Evolutionary conservation across 2,888 invertebrate genomes (phyloP), one percentile per base, ranked within the genome.

Genomic region (Gordius sp.): DNA sequence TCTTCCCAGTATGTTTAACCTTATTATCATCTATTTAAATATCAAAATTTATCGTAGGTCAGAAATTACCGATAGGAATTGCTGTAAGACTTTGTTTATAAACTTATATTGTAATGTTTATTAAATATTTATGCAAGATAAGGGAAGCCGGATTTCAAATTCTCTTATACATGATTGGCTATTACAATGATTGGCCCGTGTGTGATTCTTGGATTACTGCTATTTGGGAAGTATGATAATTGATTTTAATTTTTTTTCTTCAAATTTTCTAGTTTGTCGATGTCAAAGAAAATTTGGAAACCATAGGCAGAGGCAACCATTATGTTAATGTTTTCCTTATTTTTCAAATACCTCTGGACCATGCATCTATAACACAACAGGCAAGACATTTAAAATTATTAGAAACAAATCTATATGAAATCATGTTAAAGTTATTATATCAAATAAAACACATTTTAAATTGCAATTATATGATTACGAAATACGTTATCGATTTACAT

Each of bases 131-230:
- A 33, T 33, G n/a, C 39, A 33, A 47, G 47, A 47, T 47, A n/a
- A 47, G 47, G 23, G 47, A 47, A 47, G 47, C 47, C 23, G 47
- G 47, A n/a, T 47, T 47, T 47, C 47, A 47, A 47, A 47, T 47
- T n/a, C 20, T 47, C 4, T 20, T 47, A 8, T 47, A 47, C 20
- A 47, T 47, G 47, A n/a, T 47, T 8, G 47, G 47, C 47, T 47
- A 47, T 20, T 47, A 47, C 20, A 47, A 47, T 47, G 47, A 47
- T 47, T 47, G 47, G 47, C 47, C 47, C 16, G 4, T 20, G 13
- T 47, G 47, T 20, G 47, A 47, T n/a, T 18, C 47, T 4, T 47
- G 47, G 47, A 47, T 47, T 23, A 8, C 47, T 4, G 8, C n/a
- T 20, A 4, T 47, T 4, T 47, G 47, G 47, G 47, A 47, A 20